Evolutionary conservation across 2,888 invertebrate species (phyloP), one percentile per base, ranked within the genome.

Genomic region (Lymantria dispar): DNA sequence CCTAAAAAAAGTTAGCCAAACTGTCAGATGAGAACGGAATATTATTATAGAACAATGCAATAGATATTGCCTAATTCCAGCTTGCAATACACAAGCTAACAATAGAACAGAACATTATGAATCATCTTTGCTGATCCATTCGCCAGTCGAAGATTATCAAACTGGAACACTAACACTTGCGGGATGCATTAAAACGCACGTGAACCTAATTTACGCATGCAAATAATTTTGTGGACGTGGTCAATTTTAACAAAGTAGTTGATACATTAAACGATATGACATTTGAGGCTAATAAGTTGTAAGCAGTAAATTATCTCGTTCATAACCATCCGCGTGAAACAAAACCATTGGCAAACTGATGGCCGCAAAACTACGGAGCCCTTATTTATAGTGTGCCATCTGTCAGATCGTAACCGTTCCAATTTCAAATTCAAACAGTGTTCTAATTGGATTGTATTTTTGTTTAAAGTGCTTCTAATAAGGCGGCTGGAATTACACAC

Each of bases 381-480:
- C 76, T 84, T 86, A 91, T 91, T 90, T 86, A 91, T 90, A 86
- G 84, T 76, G 68, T 68, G 75, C 85, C 87, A 90, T 91, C 85
- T 88, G 89, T 90, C 90, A 89, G 85, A 82, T 80, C 71, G 82
- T 85, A 83, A 83, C 80, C 76, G 87, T 80, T 77, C 87, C 84
- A 80, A 84, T 85, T 89, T 87, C 82, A 79, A 84, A 85, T 85
- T 85, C 83, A 83, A 87, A 85, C 82, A 78, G 74, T 75, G 78
- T 82, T 86, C 83, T 87, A 91, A 89, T 90, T 90, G 87, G 90
- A 83, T 84, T 84, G 84, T 88, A 87, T 89, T 91, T 91, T 87
- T 84, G 83, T 87, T 88, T 81, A 82, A 80, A 86, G 83, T 87
- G 78, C 76, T 78, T 80, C 81, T 87, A 87, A 87, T 88, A 88